Evolutionary conservation across 2,113 vertebrate genomes (phyloP).

Genomic region (Apus apus): DNA sequence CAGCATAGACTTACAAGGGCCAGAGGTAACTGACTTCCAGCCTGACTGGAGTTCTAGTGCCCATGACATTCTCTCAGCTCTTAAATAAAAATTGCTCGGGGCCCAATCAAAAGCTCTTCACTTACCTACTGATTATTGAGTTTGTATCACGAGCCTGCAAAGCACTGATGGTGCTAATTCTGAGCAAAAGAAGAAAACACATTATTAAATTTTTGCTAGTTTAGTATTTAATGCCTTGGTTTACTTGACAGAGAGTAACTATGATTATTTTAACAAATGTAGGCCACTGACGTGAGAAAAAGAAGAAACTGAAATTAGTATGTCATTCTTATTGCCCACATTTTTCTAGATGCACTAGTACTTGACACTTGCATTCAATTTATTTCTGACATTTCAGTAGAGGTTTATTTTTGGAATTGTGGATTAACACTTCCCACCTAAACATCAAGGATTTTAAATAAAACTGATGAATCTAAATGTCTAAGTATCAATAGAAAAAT

Average conservation of each 20-base stretch:
- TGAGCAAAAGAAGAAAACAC: not conserved
- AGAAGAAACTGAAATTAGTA: slow-evolving; percentile 24
- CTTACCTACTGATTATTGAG: not conserved
- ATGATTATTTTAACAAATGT: slow-evolving; percentile 24
- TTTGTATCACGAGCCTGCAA: not conserved
- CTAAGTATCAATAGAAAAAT: slow-evolving; percentile 72
- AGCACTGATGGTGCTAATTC: not conserved
- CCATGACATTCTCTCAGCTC: not conserved
- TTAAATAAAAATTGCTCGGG: not conserved
- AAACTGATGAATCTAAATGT: slow-evolving; percentile 66
- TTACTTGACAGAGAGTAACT: not conserved
- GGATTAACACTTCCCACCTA: slow-evolving; percentile 54
- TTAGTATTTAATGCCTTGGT: not conserved
- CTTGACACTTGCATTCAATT: slow-evolving; percentile 46
- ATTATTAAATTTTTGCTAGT: not conserved
- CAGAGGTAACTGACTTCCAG: not conserved
- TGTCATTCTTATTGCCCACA: slow-evolving; percentile 49
- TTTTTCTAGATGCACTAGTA: slow-evolving; percentile 15
- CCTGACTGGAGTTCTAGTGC: not conserved
- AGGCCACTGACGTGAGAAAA: slow-evolving; percentile 17
- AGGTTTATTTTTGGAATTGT: slow-evolving; percentile 28
- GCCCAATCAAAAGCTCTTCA: not conserved
- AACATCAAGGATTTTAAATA: slow-evolving; percentile 49
- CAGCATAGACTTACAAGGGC: not conserved
- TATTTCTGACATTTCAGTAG: slow-evolving; percentile 49